Percentiles rank a stretch among this genome's conserved stretches.
Conservation (phyloP, 1,140 invertebrate genomes). For the Panagrolaimus sp. region DNA sequence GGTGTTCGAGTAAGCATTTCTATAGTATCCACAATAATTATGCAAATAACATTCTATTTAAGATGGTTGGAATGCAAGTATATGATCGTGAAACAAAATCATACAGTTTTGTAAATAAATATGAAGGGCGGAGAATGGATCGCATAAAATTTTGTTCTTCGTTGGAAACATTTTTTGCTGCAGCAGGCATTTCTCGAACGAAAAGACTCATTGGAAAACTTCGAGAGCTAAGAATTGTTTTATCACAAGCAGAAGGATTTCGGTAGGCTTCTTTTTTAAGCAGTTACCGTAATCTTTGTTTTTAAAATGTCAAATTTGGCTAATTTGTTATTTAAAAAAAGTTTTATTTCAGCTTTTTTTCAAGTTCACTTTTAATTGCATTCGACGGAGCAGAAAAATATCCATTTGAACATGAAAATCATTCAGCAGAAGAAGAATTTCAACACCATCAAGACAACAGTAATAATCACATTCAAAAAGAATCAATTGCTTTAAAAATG, state of each 20-base stretch:
- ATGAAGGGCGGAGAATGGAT: slow-evolving; percentile 45
- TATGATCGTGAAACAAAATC: slow-evolving; percentile 25
- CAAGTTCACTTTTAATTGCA: slow-evolving; percentile 81
- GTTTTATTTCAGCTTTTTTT: slow-evolving; percentile 68
- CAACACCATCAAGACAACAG: background rate
- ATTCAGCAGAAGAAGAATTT: background rate
- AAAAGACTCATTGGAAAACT: slow-evolving; percentile 65
- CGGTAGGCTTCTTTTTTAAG: slow-evolving; percentile 57
- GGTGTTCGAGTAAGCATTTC: slow-evolving; percentile 67
- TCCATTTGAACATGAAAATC: background rate
- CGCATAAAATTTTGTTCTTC: slow-evolving; percentile 22
- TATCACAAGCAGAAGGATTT: slow-evolving; percentile 71
- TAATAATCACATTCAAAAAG: background rate
- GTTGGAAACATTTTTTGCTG: slow-evolving; percentile 19
- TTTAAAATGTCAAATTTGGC: too few relatives aligned
- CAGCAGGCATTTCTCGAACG: slow-evolving; percentile 29
- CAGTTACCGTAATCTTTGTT: too few relatives aligned
- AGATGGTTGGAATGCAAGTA: slow-evolving; percentile 79
- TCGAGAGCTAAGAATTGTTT: slow-evolving; percentile 69
- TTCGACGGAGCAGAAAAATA: slow-evolving; percentile 69
- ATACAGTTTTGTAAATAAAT: slow-evolving; percentile 41
- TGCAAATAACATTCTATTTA: too few relatives aligned
- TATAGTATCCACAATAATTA: too few relatives aligned
- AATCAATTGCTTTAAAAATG: slow-evolving; percentile 58
- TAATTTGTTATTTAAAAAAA: too few relatives aligned